phyloP scores from a whole-genome alignment of 2,888 invertebrate genomes.

The Ophion slaviceki region DNA sequence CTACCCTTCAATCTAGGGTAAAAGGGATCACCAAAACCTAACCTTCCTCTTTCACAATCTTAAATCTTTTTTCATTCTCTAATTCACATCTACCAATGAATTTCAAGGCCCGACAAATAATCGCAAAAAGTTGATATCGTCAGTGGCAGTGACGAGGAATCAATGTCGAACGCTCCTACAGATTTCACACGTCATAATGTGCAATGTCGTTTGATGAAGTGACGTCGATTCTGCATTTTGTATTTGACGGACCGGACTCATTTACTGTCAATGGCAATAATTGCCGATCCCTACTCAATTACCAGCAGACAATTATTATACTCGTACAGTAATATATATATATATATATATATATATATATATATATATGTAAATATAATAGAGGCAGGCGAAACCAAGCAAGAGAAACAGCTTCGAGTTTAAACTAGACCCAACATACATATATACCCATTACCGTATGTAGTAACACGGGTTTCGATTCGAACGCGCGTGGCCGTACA shows the following conservation, averaged over 20 bases:
- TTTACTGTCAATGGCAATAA: constrained; percentile 66
- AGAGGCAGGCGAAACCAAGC: constrained; percentile 24
- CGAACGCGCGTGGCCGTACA: constrained; percentile 44
- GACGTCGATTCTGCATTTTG: constrained; percentile 1
- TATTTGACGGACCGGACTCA: constrained; percentile 60
- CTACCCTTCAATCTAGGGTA: not conserved
- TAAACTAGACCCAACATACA: constrained; percentile 36
- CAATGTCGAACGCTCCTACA: not conserved
- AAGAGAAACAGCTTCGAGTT: constrained; percentile 38
- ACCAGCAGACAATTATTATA: constrained; percentile 53
- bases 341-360: constrained; percentile 4
- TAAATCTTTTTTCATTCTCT: no score
- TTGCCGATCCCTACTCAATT: constrained; percentile 57
- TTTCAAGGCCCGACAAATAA: no score
- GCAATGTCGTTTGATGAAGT: constrained; percentile 45
- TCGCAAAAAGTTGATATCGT: no score
- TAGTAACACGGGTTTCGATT: constrained; percentile 56
- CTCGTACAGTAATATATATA: constrained; percentile 16
- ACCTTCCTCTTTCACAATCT: not conserved
- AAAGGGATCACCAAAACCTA: constrained; percentile 9
- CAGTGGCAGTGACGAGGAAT: no score
- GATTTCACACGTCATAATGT: constrained; percentile 7
- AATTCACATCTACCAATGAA: no score
- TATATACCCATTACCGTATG: constrained; percentile 32
- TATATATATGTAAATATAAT: constrained; percentile 14